Evolutionary conservation across 2,113 vertebrate genomes (phyloP).

Genomic region (Merops nubicus): DNA sequence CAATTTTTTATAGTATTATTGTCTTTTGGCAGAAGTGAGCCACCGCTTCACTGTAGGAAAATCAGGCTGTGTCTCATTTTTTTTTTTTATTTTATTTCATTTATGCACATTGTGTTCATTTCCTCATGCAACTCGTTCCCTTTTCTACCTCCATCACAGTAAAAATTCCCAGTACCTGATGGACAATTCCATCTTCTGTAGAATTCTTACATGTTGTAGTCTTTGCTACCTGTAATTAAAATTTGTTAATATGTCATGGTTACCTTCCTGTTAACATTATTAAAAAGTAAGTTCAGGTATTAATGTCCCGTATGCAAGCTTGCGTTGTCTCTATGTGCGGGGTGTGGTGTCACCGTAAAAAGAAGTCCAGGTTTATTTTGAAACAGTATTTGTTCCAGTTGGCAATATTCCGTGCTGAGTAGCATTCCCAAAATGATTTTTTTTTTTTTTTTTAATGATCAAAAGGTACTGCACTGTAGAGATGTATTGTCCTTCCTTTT

Average conservation of each 20-base stretch:
- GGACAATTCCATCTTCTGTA: background rate
- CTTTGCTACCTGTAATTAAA: background rate
- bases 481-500: constrained; percentile 29
- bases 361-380: background rate
- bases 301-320: background rate
- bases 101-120: background rate
- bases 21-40: background rate
- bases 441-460: background rate
- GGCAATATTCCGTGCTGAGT: background rate
- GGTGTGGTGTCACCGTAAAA: background rate
- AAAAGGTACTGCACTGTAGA: background rate
- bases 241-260: background rate
- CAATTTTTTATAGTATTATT: background rate
- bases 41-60: background rate
- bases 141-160: background rate
- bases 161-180: background rate
- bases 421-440: background rate
- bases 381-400: background rate
- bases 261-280: background rate
- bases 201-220: background rate
- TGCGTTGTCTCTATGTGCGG: background rate
- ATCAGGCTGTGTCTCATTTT: background rate
- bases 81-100: background rate
- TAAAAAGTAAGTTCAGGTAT: background rate
- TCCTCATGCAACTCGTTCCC: background rate